Base-by-base conservation (phyloP, 2,888 invertebrate genomes). In the Syrista parreyssii region DNA sequence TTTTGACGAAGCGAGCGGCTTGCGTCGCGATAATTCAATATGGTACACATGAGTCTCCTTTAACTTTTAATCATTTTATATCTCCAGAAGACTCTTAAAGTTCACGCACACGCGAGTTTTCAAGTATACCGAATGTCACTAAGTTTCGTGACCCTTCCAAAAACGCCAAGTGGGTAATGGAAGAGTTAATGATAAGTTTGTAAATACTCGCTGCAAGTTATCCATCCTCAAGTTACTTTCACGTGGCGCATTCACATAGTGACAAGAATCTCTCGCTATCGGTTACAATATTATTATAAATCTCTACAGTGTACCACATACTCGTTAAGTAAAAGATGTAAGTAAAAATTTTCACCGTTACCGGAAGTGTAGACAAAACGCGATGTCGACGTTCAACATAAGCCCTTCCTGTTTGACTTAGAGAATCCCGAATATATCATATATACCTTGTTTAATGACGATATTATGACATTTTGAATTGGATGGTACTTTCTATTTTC, bases 281-380 rank as follows among this genome's bases (percentile, higher is more conserved):
- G 86, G 86, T 88, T 89, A 89, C 82, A 86, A 68, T 86, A 83
- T 86, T 86, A 84, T 79, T 86, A 84, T 86, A 85, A 81, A 82
- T 77, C 68, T 76, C 82, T 84, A 82, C 77, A 77, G 73, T 76
- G 76, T 82, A 80, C 69, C 15, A 73, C 80, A 81, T 84, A 81
- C 80, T 82, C 79, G 80, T 83, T 87, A 86, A 87, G 85, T 88
- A 86, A 86, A 87, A 88, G 87, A 87, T 83, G 84, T 87, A 88
- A 90, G 90, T 90, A 89, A 90, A 91, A 91, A 90, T 88, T 87
- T 84, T 86, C 88, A 88, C 86, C 86, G 84, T 87, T 88, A 88
- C 86, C 85, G 83, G 85, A 84, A 84, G 86, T 85, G 86, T 87
- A 87, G 88, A 85, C 83, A 82, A 89, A 88, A 84, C 86, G 86